Conservation (phyloP, 2,797 vertebrate species). For the Danionella dracula region DNA sequence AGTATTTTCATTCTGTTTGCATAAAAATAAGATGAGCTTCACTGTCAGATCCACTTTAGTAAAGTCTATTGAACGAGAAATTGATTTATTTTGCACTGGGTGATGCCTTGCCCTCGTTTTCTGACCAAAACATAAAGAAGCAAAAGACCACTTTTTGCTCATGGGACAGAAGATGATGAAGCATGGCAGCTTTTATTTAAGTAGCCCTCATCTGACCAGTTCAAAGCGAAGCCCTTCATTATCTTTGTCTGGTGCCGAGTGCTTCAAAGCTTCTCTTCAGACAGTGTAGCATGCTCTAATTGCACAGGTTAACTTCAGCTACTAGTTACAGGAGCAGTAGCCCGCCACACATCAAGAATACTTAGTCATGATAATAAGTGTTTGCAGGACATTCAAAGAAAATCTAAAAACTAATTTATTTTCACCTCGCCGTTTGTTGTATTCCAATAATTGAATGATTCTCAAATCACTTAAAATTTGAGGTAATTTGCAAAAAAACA, state of each 20-base stretch:
- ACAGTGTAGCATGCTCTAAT: slow-evolving; percentile 6
- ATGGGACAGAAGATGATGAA: slow-evolving; percentile 1
- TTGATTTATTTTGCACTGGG: neutral
- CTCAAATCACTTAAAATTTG: too few relatives aligned
- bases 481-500: too few relatives aligned
- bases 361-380: too few relatives aligned
- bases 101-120: neutral
- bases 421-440: too few relatives aligned
- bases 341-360: neutral
- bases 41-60: too few relatives aligned
- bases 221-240: slow-evolving; percentile 17
- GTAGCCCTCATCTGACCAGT: slow-evolving; percentile 20
- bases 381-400: too few relatives aligned
- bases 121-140: neutral
- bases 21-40: too few relatives aligned
- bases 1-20: too few relatives aligned
- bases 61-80: neutral
- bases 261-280: slow-evolving; percentile 17
- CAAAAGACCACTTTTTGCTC: neutral
- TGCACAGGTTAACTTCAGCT: slow-evolving; percentile 21
- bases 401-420: too few relatives aligned
- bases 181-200: slow-evolving; percentile 16
- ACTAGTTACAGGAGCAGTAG: neutral
- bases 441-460: too few relatives aligned
- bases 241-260: slow-evolving; percentile 18